Conservation (phyloP, 2,888 invertebrate genomes). For the Hirudinaria manillensis region DNA sequence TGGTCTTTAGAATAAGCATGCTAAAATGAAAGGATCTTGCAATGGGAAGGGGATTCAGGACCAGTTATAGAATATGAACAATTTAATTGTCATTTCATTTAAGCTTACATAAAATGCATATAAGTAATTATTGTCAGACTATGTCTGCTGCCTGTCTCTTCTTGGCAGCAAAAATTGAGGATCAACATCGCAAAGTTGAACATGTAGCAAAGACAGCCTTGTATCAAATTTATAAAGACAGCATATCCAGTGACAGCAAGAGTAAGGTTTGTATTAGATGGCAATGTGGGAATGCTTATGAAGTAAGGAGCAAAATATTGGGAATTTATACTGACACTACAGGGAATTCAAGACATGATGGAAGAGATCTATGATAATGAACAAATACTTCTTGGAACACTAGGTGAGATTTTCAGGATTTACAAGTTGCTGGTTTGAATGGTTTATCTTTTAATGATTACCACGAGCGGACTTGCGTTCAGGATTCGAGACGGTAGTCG, state of each 20-base stretch:
- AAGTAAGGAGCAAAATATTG: neutral
- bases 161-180: conserved; percentile 95
- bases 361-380: conserved; percentile 23
- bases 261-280: conserved; percentile 62
- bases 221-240: conserved; percentile 66
- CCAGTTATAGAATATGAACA: too few relatives aligned
- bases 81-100: too few relatives aligned
- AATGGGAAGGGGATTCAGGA: too few relatives aligned
- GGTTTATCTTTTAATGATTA: conserved; percentile 10
- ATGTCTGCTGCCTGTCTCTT: conserved; percentile 91
- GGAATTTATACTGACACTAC: neutral
- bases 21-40: too few relatives aligned
- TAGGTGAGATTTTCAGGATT: conserved; percentile 59
- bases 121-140: conserved; percentile 55
- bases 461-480: conserved; percentile 34
- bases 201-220: conserved; percentile 90
- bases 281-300: neutral
- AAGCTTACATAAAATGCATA: too few relatives aligned
- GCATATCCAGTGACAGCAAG: conserved; percentile 63
- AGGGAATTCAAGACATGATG: conserved; percentile 26
- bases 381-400: conserved; percentile 20
- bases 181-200: conserved; percentile 93
- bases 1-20: too few relatives aligned
- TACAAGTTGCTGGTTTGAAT: conserved; percentile 89
- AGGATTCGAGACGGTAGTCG: conserved; percentile 92